Evolutionary conservation across 1,140 invertebrate species (phyloP).

Genomic region (Aplysia californica): DNA sequence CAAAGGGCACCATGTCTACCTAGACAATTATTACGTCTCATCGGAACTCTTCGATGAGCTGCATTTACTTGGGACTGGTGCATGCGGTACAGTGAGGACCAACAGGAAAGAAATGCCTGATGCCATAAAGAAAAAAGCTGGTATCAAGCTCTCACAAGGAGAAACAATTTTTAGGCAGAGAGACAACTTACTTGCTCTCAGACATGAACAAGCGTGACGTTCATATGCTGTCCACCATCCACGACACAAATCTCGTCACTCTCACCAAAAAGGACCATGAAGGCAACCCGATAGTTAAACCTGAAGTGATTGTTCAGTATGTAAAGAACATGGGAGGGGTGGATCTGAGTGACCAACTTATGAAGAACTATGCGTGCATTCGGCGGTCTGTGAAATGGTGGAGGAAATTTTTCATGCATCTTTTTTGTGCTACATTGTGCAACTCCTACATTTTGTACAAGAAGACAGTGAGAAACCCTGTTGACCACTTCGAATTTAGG

Average conservation of each 20-base stretch:
- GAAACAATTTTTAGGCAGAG: slow-evolving; percentile 15
- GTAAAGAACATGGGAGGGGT: slow-evolving; percentile 32
- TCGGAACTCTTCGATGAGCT: slow-evolving; percentile 29
- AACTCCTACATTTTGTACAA: too few relatives aligned
- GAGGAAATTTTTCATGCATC: slow-evolving; percentile 29
- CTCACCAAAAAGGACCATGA: slow-evolving; percentile 12
- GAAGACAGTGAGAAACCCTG: too few relatives aligned
- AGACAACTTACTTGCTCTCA: slow-evolving; percentile 22
- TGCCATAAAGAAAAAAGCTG: slow-evolving; percentile 18
- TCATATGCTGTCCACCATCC: slow-evolving; percentile 28
- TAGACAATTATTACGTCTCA: slow-evolving; percentile 37
- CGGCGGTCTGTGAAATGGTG: slow-evolving; percentile 26
- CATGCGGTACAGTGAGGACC: slow-evolving; percentile 30
- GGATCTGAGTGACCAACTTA: slow-evolving; percentile 26
- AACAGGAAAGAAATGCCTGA: slow-evolving; percentile 28
- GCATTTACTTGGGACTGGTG: slow-evolving; percentile 17
- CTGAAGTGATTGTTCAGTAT: slow-evolving; percentile 23
- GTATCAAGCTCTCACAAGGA: too few relatives aligned
- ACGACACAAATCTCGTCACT: slow-evolving; percentile 9
- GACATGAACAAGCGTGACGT: slow-evolving; percentile 33
- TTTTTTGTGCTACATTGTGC: too few relatives aligned
- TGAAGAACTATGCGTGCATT: slow-evolving; percentile 19
- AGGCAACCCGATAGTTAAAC: slow-evolving; percentile 10
- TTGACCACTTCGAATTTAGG: too few relatives aligned
- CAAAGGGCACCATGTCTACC: slow-evolving; percentile 33